These are phyloP conservation scores for Nematostella vectensis DNA, from an alignment of 92 coral and sea anemone genomes.

Conservation along the genomic window DNA sequence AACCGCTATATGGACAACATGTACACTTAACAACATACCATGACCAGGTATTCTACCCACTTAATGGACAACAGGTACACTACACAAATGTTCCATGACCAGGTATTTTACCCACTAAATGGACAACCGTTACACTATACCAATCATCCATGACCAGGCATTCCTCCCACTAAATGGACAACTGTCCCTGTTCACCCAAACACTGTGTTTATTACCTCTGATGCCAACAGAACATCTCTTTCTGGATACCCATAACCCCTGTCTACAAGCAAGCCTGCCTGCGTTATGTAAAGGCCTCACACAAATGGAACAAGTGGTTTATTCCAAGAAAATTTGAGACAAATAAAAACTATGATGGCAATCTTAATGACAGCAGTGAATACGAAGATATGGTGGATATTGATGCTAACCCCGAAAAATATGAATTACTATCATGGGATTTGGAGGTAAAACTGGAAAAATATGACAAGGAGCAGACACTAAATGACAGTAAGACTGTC, in stretches of 20 bases:
- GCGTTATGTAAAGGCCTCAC: slow-evolving; percentile 71
- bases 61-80: too few species aligned
- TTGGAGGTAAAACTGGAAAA: slow-evolving; percentile 41
- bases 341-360: slow-evolving; percentile 6
- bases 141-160: too few species aligned
- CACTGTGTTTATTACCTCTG: too few species aligned
- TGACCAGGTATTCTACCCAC: too few species aligned
- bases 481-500: neutral
- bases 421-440: slow-evolving; percentile 72
- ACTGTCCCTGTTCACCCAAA: too few species aligned
- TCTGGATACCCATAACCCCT: slow-evolving; percentile 80
- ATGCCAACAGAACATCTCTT: slow-evolving; percentile 71
- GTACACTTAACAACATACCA: too few species aligned
- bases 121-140: slow-evolving; percentile 75
- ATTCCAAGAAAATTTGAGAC: slow-evolving; percentile 78
- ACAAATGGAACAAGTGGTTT: slow-evolving; percentile 79
- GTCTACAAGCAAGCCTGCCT: slow-evolving; percentile 55
- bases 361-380: slow-evolving; percentile 1
- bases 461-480: neutral
- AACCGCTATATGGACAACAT: slow-evolving; percentile 86
- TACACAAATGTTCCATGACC: too few species aligned
- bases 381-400: slow-evolving; percentile 57
- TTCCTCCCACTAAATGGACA: too few species aligned
- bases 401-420: slow-evolving; percentile 33
- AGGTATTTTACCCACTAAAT: slow-evolving; percentile 74